Percentiles rank a stretch among this genome's conserved stretches.
These are phyloP conservation scores for Cephalophus harveyi DNA, from an alignment of 2,113 vertebrate genomes.

Conservation along the genomic window DNA sequence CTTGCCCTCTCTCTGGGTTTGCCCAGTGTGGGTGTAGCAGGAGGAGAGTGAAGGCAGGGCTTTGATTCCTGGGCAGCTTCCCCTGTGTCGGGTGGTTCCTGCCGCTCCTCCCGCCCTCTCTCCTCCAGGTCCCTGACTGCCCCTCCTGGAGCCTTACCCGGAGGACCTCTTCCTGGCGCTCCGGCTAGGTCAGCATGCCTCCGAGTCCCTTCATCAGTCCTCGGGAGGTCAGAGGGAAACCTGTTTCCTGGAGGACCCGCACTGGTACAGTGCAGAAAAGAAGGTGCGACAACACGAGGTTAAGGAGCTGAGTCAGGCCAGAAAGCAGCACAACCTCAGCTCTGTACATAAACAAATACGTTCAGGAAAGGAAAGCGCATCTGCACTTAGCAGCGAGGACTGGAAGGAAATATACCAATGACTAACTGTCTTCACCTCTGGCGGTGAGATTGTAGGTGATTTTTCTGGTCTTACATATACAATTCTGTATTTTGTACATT, in stretches of 20 bases:
- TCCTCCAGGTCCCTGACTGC: background rate
- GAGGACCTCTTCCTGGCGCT: background rate
- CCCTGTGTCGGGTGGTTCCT: background rate
- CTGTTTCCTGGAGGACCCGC: background rate
- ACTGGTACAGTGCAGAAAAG: background rate
- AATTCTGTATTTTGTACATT: background rate
- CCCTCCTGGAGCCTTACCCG: background rate
- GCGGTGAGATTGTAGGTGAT: background rate
- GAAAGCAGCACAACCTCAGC: background rate
- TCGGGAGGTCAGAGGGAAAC: background rate
- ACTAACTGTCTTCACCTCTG: background rate
- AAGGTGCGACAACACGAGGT: background rate
- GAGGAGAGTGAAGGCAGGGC: background rate
- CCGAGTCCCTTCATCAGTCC: too few species aligned
- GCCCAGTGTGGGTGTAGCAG: background rate
- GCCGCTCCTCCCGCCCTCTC: rapidly evolving
- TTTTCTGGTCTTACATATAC: background rate
- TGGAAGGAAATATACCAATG: background rate
- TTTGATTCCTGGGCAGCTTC: background rate
- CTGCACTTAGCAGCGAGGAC: background rate
- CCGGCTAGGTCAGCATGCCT: rapidly evolving
- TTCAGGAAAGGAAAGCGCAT: background rate
- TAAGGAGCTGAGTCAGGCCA: background rate
- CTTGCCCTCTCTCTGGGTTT: background rate
- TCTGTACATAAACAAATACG: background rate